Percentiles rank a stretch among this genome's conserved stretches.
phyloP scores from a whole-genome alignment of 2,113 vertebrate species.

The Bos javanicus region DNA sequence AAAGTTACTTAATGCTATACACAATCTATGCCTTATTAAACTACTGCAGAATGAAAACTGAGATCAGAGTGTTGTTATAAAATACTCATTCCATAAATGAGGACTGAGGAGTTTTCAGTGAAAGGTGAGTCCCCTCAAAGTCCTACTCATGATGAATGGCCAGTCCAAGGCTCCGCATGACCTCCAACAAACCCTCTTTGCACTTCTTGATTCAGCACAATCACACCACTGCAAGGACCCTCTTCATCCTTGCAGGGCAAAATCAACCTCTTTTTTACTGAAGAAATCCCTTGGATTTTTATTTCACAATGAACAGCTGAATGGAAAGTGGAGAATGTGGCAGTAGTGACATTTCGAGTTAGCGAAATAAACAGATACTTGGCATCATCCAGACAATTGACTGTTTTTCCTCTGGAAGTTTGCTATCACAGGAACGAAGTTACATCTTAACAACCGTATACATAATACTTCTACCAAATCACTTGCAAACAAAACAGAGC shows the following conservation, averaged over 20 bases:
- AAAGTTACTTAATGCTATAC: background rate
- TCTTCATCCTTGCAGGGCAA: background rate
- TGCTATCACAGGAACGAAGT: background rate
- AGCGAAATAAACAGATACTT: background rate
- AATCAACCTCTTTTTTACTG: background rate
- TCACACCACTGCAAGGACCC: accelerated
- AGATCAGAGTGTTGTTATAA: background rate
- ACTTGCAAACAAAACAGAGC: background rate
- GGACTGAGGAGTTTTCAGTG: background rate
- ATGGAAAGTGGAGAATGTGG: background rate
- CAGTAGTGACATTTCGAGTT: background rate
- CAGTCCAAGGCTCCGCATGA: background rate
- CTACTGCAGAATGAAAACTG: too few species aligned
- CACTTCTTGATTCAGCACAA: accelerated
- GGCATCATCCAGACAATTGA: background rate
- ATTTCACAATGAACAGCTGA: background rate
- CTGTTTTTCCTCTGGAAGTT: background rate
- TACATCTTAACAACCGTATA: background rate
- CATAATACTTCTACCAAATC: background rate
- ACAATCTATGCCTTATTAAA: background rate
- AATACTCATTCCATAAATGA: background rate
- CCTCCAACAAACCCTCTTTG: background rate
- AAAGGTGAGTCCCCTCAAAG: background rate
- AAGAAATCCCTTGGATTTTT: background rate
- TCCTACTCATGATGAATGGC: accelerated